Evolutionary conservation across 1,140 invertebrate species (phyloP).

Genomic region (Drosophila melanica): DNA sequence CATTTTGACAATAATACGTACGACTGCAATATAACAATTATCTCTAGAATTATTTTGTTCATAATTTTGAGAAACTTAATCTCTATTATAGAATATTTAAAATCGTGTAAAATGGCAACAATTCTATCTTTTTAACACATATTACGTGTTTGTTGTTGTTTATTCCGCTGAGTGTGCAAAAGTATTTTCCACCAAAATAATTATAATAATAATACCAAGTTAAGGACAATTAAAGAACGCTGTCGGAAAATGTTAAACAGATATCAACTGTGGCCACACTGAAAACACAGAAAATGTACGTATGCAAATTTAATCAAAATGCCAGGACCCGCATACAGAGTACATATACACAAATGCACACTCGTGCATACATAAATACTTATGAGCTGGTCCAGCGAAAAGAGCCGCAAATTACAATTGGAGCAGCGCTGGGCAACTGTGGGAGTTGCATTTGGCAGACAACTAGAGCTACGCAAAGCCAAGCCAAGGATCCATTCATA

Average conservation of each 20-base stretch:
- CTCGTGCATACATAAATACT: neutral
- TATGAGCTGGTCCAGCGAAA: neutral
- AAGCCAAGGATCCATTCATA: neutral
- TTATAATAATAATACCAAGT: too few species aligned
- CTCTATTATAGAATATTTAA: too few species aligned
- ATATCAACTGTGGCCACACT: constrained; percentile 9
- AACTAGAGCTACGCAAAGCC: neutral
- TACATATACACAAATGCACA: neutral
- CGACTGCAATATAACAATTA: too few species aligned
- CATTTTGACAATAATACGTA: too few species aligned
- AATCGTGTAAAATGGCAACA: too few species aligned
- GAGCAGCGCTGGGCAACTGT: neutral
- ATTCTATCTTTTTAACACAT: too few species aligned
- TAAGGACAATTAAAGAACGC: neutral
- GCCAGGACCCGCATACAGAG: neutral
- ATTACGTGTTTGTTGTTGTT: neutral
- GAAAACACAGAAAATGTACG: neutral
- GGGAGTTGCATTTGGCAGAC: neutral
- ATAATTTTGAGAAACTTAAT: too few species aligned
- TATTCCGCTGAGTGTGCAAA: neutral
- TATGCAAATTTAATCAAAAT: constrained; percentile 22
- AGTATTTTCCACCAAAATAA: neutral
- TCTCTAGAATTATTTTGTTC: too few species aligned
- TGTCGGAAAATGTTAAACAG: constrained; percentile 9
- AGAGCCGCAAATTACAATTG: constrained; percentile 4